Conservation (phyloP, 2,113 vertebrate species). For the Cyprinodon tularosa region DNA sequence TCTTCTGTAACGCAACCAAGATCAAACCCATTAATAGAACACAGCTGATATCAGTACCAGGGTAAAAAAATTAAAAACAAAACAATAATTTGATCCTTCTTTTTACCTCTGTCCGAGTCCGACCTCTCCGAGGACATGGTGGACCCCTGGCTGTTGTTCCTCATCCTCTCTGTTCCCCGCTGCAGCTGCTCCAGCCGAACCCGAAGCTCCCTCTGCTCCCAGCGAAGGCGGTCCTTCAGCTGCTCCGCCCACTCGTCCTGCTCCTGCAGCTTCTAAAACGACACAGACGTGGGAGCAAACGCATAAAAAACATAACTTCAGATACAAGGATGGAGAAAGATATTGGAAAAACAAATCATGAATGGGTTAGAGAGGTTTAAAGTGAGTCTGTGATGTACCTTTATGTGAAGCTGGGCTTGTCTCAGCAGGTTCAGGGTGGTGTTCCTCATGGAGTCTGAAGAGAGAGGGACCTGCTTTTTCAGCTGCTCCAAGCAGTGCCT, state of each 20-base stretch:
- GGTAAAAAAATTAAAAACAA: not conserved
- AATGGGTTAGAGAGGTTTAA: not conserved
- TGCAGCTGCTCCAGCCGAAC: slow-evolving; percentile 84
- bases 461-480: slow-evolving; percentile 90
- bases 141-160: slow-evolving; percentile 88
- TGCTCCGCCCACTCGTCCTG: slow-evolving; percentile 85
- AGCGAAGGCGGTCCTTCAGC: slow-evolving; percentile 85
- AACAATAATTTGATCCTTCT: no score
- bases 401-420: slow-evolving; percentile 89
- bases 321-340: not conserved
- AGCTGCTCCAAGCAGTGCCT: slow-evolving; percentile 89
- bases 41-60: not conserved
- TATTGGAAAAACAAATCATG: not conserved
- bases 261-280: slow-evolving; percentile 87
- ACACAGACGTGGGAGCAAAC: not conserved
- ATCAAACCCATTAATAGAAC: slow-evolving; percentile 1
- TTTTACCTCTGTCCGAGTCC: slow-evolving; percentile 86
- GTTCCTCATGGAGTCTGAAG: slow-evolving; percentile 81
- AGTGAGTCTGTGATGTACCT: slow-evolving; percentile 75
- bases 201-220: slow-evolving; percentile 84
- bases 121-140: slow-evolving; percentile 88
- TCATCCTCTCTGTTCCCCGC: slow-evolving; percentile 76
- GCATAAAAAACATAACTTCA: not conserved
- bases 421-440: slow-evolving; percentile 91
- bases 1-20: slow-evolving; percentile 82